Conservation (phyloP, 2,797 vertebrate genomes). For the Eidolon dupreanum region DNA sequence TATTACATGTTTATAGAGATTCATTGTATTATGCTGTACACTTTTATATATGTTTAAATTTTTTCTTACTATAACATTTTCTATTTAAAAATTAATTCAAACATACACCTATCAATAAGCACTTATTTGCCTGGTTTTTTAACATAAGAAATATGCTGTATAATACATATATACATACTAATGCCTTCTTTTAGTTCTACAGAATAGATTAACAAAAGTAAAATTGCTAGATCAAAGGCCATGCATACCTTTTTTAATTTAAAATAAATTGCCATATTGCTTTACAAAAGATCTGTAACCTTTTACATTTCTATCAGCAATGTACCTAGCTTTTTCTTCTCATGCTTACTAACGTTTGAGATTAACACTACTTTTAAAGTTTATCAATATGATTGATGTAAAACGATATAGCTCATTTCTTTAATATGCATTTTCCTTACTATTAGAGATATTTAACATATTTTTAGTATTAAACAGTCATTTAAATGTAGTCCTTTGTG, state of each 20-base stretch:
- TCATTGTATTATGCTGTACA: not conserved
- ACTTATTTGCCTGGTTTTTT: not conserved
- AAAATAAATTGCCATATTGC: not conserved
- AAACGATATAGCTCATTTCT: not conserved
- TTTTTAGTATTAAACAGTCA: not conserved
- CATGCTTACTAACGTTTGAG: not conserved
- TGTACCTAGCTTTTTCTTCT: not conserved
- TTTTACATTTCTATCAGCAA: not conserved
- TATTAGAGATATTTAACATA: not conserved
- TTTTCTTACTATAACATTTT: not conserved
- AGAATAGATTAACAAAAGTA: not conserved
- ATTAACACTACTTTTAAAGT: not conserved
- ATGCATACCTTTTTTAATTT: not conserved
- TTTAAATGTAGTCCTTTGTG: not conserved
- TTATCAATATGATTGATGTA: not conserved
- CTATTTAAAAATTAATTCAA: not conserved
- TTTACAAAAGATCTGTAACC: not conserved
- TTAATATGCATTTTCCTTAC: not conserved
- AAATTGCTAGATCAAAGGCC: not conserved
- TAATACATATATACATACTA: not conserved
- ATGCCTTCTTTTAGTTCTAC: not conserved
- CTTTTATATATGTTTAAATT: not conserved
- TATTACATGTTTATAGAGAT: not conserved
- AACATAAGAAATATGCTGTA: not conserved
- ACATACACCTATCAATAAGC: not conserved